Evolutionary conservation across 2,888 invertebrate species (phyloP).

Genomic region (Notodonta ziczac): DNA sequence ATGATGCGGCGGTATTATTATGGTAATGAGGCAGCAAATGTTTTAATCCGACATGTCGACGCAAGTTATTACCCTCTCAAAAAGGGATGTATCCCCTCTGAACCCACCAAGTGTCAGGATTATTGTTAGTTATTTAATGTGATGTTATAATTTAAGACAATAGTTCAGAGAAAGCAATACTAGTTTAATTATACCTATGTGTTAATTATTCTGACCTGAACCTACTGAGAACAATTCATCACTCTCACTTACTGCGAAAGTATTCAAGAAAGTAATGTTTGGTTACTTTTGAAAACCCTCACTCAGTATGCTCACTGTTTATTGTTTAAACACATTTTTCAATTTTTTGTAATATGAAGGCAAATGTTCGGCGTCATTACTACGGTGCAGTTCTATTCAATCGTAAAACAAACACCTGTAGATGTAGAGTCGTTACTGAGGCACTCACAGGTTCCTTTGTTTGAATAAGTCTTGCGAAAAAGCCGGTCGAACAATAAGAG

Average conservation of each 20-base stretch:
- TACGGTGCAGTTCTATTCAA: constrained; percentile 31
- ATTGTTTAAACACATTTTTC: constrained; percentile 20
- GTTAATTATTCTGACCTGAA: constrained; percentile 11
- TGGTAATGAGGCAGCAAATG: constrained; percentile 43
- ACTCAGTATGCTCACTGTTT: constrained; percentile 11
- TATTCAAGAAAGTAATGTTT: constrained; percentile 11
- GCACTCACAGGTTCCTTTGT: constrained; percentile 62
- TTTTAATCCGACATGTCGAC: constrained; percentile 62
- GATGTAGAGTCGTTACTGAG: constrained; percentile 36
- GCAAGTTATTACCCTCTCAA: constrained; percentile 40
- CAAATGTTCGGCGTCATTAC: constrained; percentile 24
- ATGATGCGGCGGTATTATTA: constrained; percentile 19
- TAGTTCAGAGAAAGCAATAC: too few relatives aligned
- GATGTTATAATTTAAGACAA: not conserved
- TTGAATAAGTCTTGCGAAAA: constrained; percentile 70
- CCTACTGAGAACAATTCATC: constrained; percentile 16
- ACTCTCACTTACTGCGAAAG: constrained; percentile 25
- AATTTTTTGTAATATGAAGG: constrained; percentile 18
- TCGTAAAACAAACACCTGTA: constrained; percentile 47
- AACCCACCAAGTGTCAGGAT: constrained; percentile 23
- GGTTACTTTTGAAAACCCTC: constrained; percentile 15
- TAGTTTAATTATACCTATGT: too few relatives aligned
- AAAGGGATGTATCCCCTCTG: constrained; percentile 46
- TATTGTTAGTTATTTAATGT: constrained; percentile 23
- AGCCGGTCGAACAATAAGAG: constrained; percentile 67